These are phyloP conservation scores for Bergia sp. DNA, from an alignment of 92 coral and sea anemone species.

Conservation along the genomic window DNA sequence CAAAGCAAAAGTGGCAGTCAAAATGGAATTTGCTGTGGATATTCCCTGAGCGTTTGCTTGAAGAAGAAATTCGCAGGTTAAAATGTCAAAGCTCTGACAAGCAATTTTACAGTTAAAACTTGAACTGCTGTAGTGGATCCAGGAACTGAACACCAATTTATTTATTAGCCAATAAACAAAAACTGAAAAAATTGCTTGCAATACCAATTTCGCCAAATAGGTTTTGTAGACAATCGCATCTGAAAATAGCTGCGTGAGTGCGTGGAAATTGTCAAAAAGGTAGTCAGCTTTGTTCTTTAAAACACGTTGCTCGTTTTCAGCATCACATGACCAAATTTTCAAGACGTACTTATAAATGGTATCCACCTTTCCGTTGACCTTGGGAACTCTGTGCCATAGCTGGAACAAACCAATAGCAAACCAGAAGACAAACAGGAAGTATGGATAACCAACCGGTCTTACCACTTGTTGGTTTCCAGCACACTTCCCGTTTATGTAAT, in stretches of 20 bases:
- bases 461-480: not conserved
- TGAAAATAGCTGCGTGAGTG: not conserved
- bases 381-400: not conserved
- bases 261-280: not conserved
- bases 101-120: slow-evolving; percentile 5
- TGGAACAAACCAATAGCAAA: not conserved
- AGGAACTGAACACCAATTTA: not conserved
- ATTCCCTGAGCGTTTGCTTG: not conserved
- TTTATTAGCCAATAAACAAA: slow-evolving; percentile 16
- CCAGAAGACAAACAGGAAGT: not conserved
- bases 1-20: not conserved
- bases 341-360: slow-evolving; percentile 4
- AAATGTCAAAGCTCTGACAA: not conserved
- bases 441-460: not conserved
- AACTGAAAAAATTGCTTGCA: slow-evolving; percentile 14
- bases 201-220: slow-evolving; percentile 3
- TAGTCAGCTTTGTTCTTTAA: not conserved
- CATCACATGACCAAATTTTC: not conserved
- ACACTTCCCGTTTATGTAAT: slow-evolving; percentile 4
- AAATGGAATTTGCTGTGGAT: not conserved
- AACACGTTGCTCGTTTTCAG: not conserved
- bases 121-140: slow-evolving; percentile 10
- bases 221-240: slow-evolving; percentile 14
- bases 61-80: not conserved
- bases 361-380: not conserved